Evolutionary conservation across 2,113 vertebrate genomes (phyloP).

Genomic region (Pleuronectes platessa): DNA sequence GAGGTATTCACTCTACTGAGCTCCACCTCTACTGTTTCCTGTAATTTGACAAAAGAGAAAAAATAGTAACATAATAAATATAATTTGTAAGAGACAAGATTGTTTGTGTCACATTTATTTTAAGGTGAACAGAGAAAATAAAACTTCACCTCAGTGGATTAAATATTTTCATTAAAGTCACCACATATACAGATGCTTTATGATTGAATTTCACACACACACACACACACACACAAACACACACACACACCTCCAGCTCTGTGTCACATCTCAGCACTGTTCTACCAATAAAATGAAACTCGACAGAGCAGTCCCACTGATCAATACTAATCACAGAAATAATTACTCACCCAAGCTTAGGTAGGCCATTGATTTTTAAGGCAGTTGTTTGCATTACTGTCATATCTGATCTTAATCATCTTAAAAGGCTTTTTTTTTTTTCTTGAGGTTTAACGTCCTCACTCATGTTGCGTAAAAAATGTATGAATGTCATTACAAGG

Average conservation of each 20-base stretch:
- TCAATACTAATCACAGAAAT: slow-evolving; percentile 85
- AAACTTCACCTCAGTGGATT: slow-evolving; percentile 29
- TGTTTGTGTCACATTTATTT: not conserved
- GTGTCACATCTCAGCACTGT: slow-evolving; percentile 64
- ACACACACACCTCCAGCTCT: slow-evolving; percentile 15
- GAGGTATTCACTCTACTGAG: too few species aligned
- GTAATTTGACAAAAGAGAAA: not conserved
- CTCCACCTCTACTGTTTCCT: too few species aligned
- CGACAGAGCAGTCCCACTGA: slow-evolving; percentile 62
- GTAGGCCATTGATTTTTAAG: slow-evolving; percentile 79
- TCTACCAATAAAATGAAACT: slow-evolving; percentile 65
- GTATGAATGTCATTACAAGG: slow-evolving; percentile 79
- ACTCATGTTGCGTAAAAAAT: slow-evolving; percentile 56
- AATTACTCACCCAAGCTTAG: slow-evolving; percentile 80
- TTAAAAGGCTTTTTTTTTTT: slow-evolving; percentile 68
- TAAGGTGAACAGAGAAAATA: slow-evolving; percentile 20
- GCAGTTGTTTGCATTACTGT: slow-evolving; percentile 80
- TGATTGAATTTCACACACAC: not conserved
- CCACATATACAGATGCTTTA: not conserved
- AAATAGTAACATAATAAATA: not conserved
- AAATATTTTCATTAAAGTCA: slow-evolving; percentile 32
- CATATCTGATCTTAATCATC: slow-evolving; percentile 82
- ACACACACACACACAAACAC: slow-evolving; percentile 3
- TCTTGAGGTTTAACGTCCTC: slow-evolving; percentile 73
- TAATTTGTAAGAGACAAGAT: not conserved